Percentiles rank a stretch among this genome's conserved stretches.
These are phyloP conservation scores for Aramus guarauna DNA, from an alignment of 2,113 vertebrate species.

Conservation along the genomic window DNA sequence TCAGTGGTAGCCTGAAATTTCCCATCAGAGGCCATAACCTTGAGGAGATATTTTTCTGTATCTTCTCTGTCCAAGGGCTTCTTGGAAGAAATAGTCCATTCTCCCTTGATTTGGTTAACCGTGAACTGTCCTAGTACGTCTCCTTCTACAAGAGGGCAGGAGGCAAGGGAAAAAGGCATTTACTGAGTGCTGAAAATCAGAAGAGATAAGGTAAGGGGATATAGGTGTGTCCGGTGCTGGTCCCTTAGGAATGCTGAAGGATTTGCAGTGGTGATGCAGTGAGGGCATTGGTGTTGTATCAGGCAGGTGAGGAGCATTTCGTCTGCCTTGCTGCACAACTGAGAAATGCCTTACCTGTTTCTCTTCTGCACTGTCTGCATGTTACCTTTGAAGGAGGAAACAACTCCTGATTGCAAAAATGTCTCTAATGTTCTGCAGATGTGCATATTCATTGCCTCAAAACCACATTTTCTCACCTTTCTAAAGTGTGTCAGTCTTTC, in stretches of 20 bases:
- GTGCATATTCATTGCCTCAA: slow-evolving; percentile 14
- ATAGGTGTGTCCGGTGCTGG: accelerated
- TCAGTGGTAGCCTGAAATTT: slow-evolving; percentile 84
- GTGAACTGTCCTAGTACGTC: slow-evolving; percentile 87
- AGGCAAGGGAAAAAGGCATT: not conserved
- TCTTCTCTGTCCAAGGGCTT: slow-evolving; percentile 87
- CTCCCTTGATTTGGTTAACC: slow-evolving; percentile 78
- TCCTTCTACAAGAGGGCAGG: slow-evolving; percentile 77
- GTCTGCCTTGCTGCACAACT: not conserved
- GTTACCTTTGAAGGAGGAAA: not conserved
- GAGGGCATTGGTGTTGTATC: not conserved
- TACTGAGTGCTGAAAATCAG: not conserved
- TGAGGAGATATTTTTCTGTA: slow-evolving; percentile 82
- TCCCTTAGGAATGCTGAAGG: not conserved
- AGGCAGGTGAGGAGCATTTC: not conserved
- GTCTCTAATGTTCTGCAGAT: not conserved
- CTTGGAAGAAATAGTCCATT: slow-evolving; percentile 87
- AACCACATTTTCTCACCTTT: slow-evolving; percentile 14
- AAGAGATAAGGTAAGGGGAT: not conserved
- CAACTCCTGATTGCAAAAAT: not conserved
- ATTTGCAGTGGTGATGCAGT: not conserved
- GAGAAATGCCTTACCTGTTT: not conserved
- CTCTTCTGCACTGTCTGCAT: not conserved
- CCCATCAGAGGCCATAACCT: slow-evolving; percentile 89
- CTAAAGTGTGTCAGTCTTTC: not conserved